phyloP scores from a whole-genome alignment of 1,140 invertebrate species.

The Aphis gossypii region DNA sequence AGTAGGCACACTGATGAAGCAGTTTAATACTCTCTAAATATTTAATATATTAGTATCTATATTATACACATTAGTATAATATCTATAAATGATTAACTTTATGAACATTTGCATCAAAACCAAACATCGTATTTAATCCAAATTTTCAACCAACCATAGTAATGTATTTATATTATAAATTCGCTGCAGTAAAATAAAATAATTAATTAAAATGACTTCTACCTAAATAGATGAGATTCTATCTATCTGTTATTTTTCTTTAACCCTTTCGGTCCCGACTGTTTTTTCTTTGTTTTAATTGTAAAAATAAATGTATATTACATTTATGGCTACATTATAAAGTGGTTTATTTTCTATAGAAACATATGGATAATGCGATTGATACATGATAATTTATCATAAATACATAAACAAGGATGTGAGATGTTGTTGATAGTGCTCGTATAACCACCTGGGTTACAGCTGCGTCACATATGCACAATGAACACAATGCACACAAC shows the following conservation, averaged over 20 bases:
- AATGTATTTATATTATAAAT: background rate
- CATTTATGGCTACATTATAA: background rate
- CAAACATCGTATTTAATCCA: too few relatives aligned
- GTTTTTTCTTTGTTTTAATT: background rate
- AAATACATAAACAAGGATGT: background rate
- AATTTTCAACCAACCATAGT: too few relatives aligned
- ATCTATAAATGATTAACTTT: background rate
- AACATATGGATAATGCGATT: background rate
- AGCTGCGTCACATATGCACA: conserved; percentile 26
- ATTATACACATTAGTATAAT: background rate
- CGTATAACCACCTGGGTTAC: conserved; percentile 28
- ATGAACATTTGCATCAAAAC: too few relatives aligned
- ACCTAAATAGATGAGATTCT: too few relatives aligned
- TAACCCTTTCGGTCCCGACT: too few relatives aligned
- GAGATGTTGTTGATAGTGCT: background rate
- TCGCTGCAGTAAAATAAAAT: background rate
- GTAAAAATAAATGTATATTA: background rate
- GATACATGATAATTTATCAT: background rate
- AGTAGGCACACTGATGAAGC: background rate
- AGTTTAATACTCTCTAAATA: background rate
- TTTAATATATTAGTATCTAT: background rate
- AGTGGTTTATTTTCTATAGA: too few relatives aligned
- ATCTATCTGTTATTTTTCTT: too few relatives aligned
- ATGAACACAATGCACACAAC: background rate
- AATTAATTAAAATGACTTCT: too few relatives aligned